phyloP scores from a whole-genome alignment of 2,113 vertebrate genomes.

The Macquaria ambigua region DNA sequence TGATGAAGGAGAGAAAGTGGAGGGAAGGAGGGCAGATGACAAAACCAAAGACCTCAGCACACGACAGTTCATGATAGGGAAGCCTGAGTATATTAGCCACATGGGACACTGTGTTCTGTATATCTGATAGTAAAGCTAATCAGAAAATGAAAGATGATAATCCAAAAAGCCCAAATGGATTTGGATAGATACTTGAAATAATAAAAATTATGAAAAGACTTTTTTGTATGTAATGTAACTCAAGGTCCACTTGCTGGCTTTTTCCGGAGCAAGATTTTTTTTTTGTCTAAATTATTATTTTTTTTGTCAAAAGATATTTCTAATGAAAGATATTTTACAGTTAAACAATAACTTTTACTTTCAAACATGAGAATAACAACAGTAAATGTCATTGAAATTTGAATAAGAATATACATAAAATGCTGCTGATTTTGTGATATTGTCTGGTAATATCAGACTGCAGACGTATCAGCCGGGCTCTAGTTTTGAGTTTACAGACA shows the following conservation, averaged over 20 bases:
- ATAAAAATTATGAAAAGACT: not conserved
- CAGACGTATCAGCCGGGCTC: not conserved
- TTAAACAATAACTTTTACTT: not conserved
- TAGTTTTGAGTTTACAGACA: not conserved
- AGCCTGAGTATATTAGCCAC: not conserved
- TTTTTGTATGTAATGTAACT: no score
- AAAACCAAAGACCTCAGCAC: conserved; percentile 23
- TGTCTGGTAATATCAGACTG: not conserved
- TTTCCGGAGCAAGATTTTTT: not conserved
- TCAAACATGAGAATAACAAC: not conserved
- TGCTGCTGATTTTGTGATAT: not conserved
- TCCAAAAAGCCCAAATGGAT: not conserved
- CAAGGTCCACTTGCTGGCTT: no score
- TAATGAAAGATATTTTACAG: not conserved
- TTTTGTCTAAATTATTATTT: not conserved
- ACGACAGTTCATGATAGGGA: conserved; percentile 3
- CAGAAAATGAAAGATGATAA: not conserved
- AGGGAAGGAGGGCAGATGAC: conserved; percentile 26
- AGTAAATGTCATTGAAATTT: not conserved
- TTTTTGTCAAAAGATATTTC: not conserved
- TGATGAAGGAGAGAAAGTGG: conserved; percentile 1
- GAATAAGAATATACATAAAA: not conserved
- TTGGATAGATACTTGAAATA: not conserved
- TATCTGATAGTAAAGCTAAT: not conserved
- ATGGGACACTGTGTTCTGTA: not conserved